A percentile compares a stretch with the other conserved stretches of the same genome.
phyloP scores from a whole-genome alignment of 2,797 vertebrate species.

The Danio tinwini region DNA sequence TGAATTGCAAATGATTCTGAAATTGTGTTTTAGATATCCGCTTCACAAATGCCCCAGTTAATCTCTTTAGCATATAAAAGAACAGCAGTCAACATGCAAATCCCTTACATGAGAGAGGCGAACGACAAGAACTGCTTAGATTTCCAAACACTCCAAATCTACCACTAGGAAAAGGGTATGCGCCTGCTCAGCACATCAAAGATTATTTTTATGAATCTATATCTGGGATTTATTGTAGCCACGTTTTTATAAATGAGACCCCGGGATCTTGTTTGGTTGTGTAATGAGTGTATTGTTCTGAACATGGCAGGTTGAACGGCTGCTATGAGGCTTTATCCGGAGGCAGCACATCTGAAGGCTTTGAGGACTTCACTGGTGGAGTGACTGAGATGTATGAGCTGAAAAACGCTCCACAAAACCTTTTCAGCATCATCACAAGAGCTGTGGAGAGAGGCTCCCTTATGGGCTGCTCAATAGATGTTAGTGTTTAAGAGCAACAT shows the following conservation, averaged over 20 bases:
- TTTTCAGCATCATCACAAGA: constrained; percentile 80
- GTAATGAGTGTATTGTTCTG: constrained; percentile 3
- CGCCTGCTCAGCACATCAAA: too few species aligned
- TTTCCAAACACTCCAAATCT: too few species aligned
- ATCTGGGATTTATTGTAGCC: too few species aligned
- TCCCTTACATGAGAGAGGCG: too few species aligned
- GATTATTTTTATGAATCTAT: too few species aligned
- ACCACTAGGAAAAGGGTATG: too few species aligned
- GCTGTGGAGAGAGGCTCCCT: constrained; percentile 84
- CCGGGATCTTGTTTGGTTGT: constrained; percentile 4
- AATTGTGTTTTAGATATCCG: too few species aligned
- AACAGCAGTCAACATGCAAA: not conserved
- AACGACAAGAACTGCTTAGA: too few species aligned
- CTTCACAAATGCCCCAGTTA: not conserved
- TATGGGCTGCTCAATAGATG: constrained; percentile 84
- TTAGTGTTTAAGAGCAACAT: constrained; percentile 65
- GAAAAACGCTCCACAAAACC: constrained; percentile 74
- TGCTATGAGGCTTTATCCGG: constrained; percentile 84
- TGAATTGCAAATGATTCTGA: too few species aligned
- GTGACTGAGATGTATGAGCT: constrained; percentile 86
- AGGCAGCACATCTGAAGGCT: constrained; percentile 84
- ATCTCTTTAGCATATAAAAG: not conserved
- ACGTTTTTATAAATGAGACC: too few species aligned
- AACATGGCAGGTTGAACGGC: constrained; percentile 76
- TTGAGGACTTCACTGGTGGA: constrained; percentile 86